phyloP scores from a whole-genome alignment of 2,113 vertebrate genomes.

The Pipra filicauda region DNA sequence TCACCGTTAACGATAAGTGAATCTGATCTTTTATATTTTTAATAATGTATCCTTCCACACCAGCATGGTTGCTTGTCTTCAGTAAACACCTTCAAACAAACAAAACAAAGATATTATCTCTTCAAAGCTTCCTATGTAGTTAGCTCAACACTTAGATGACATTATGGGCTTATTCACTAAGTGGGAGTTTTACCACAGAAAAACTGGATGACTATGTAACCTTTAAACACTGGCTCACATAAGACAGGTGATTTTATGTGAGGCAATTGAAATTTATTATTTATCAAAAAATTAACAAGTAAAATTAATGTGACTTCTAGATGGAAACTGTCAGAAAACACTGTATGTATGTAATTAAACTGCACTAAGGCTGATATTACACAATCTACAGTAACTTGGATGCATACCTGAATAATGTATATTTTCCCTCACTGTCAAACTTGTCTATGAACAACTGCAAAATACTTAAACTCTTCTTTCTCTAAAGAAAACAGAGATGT shows the following conservation, averaged over 20 bases:
- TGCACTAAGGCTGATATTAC: neutral
- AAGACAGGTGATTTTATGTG: neutral
- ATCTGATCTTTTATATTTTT: slow-evolving; percentile 93
- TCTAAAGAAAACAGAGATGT: slow-evolving; percentile 69
- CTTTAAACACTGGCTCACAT: neutral
- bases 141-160: neutral
- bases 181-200: neutral
- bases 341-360: neutral
- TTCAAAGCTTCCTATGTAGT: neutral
- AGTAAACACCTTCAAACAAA: slow-evolving; percentile 84
- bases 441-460: slow-evolving; percentile 91
- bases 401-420: slow-evolving; percentile 89
- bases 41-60: slow-evolving; percentile 87
- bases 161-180: neutral
- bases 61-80: slow-evolving; percentile 89
- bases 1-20: slow-evolving; percentile 84
- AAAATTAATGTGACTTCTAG: neutral
- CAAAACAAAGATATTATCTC: neutral
- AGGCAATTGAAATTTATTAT: neutral
- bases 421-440: slow-evolving; percentile 86
- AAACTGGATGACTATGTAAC: neutral
- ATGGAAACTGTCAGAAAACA: neutral
- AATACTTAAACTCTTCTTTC: slow-evolving; percentile 81
- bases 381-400: neutral
- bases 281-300: neutral